phyloP scores from a whole-genome alignment of 1,140 invertebrate genomes.

The Mya arenaria region DNA sequence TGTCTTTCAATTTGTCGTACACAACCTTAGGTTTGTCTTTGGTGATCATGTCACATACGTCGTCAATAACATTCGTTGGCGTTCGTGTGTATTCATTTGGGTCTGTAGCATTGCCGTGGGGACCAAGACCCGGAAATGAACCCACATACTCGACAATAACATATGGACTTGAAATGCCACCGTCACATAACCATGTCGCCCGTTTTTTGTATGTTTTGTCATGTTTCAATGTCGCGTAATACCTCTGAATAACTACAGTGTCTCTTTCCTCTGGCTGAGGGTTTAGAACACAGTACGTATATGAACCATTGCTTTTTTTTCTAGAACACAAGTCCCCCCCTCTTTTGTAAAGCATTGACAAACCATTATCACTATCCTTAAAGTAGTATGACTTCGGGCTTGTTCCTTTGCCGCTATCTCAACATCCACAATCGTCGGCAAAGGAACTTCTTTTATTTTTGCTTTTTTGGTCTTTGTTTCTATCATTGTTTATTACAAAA shows the following conservation, averaged over 20 bases:
- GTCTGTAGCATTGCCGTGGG: conserved; percentile 6
- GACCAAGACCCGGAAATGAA: conserved; percentile 9
- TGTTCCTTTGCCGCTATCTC: not conserved
- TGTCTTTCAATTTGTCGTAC: no score
- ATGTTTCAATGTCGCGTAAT: conserved; percentile 5
- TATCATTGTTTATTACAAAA: conserved; percentile 10
- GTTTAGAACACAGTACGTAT: not conserved
- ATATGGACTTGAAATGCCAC: not conserved
- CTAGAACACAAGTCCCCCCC: not conserved
- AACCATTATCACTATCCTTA: no score
- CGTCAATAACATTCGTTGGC: no score
- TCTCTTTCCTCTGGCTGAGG: not conserved
- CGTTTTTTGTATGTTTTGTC: conserved; percentile 3
- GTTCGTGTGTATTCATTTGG: not conserved
- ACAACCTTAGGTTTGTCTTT: no score
- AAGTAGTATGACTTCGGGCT: conserved; percentile 14
- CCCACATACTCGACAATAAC: conserved; percentile 35
- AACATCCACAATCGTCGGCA: conserved; percentile 20
- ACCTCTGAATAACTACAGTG: not conserved
- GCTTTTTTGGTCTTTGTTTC: not conserved
- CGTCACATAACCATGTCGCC: conserved; percentile 17
- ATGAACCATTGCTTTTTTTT: not conserved
- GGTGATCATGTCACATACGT: no score
- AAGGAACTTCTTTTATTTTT: not conserved
- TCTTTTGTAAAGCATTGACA: not conserved